Evolutionary conservation across 53 echinoderm and acorn worm genomes (phyloP), one percentile per base, ranked within the genome.

Genomic region (Zoroaster sp.): DNA sequence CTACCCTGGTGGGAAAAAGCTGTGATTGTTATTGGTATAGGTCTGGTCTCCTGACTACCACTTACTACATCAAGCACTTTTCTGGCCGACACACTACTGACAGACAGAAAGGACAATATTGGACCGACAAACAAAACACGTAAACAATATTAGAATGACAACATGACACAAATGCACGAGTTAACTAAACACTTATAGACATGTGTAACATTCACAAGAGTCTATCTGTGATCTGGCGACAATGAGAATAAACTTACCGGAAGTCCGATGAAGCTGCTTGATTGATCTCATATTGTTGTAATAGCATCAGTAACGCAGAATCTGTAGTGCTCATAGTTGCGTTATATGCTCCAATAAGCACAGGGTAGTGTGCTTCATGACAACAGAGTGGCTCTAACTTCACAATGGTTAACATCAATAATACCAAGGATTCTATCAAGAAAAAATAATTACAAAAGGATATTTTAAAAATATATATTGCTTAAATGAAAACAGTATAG

Each of bases 241-340:
- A 18, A 4, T 11, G 1, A 42, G 23, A 66, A 4, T 10, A 21
- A 28, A 70, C 72, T 85, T 73, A 97, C 97, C 94, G 90, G 92
- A 88, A 95, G 3, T 95, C 89, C 47, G 87, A 86, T 70, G 95
- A 83, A 40, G 72, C 78, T 17, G 94, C 92, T 38, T 92, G 80
- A 70, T 94, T 97, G 38, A 86, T 92, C 87, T 97, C 95, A 73
- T 94, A 97, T 20, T 95, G 75, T 30, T 89, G 78, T 92, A 97
- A 88, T 40, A 97, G 83, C 49, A 78, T 77, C 42, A 95, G 80
- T 40, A 97, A 88, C 52, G 69, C 66, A 43, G 79, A 44, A 73
- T 97, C 95, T 35, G 83, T 39, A 8, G 9, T 36, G 47, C 80
- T 90, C 89, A 94, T 77, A 2, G 92, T 95, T 18, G 90, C 94